Conservation (phyloP, 2,113 vertebrate species). For the Ahaetulla prasina region DNA sequence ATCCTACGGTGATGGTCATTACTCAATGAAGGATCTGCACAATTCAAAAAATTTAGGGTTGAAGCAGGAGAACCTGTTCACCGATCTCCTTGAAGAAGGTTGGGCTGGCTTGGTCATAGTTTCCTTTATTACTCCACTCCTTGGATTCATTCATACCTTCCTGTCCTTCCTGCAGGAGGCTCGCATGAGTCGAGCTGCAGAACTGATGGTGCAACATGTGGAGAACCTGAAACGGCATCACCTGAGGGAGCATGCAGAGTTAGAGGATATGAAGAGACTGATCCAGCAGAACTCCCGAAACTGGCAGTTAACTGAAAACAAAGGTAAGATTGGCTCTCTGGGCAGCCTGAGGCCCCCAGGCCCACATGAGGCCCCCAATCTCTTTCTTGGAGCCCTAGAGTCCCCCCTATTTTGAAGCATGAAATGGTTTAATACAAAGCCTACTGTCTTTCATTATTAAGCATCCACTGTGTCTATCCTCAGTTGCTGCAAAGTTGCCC, state of each 20-base stretch:
- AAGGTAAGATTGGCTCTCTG: slow-evolving; percentile 30
- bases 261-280: slow-evolving; percentile 75
- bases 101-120: background rate
- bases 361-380: background rate
- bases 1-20: background rate
- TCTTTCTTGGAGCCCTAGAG: background rate
- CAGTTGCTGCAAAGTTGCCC: background rate
- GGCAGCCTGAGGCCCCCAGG: background rate
- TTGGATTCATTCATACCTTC: background rate
- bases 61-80: background rate
- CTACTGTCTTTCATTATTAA: background rate
- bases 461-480: background rate
- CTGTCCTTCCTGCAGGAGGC: slow-evolving; percentile 68
- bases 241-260: slow-evolving; percentile 65
- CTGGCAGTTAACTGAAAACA: slow-evolving; percentile 58
- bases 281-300: slow-evolving; percentile 66
- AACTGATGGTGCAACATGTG: slow-evolving; percentile 83
- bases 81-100: no score
- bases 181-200: slow-evolving; percentile 74
- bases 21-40: background rate
- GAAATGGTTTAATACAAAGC: background rate
- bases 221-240: slow-evolving; percentile 76
- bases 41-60: background rate
- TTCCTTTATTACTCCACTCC: background rate
- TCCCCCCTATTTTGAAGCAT: background rate